Evolutionary conservation across 1,140 invertebrate species (phyloP), one percentile per base, ranked within the genome.

Genomic region (Caenorhabditis inopinata): DNA sequence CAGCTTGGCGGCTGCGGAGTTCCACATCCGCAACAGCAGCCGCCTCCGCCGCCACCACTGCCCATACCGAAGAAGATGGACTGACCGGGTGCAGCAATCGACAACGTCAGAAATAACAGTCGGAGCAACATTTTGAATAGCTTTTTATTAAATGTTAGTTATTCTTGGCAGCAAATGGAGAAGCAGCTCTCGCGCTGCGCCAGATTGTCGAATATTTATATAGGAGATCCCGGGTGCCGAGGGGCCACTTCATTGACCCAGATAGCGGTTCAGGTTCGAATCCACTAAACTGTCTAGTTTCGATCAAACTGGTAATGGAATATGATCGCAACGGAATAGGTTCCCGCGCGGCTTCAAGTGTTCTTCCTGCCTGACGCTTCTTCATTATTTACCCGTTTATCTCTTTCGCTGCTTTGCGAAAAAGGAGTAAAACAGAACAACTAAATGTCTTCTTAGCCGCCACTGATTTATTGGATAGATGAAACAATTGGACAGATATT

Each of bases 1-100:
- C 80, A 81, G 74, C 51, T 77, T 23, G 80, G 25, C 12, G 80
- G 53, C 32, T 81, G 80, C 2, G 80, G 80, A 45, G 75, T 76
- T 21, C 74, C 74, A 73, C 80, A 81, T 18, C 80, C 80, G 53
- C 80, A 77, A 46, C 80, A 81, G 35, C 80, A 81, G 5, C 79
- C 62, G 0, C 79, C 79, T 14, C 79, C 79, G 25, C 79, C 79
- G 5, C 51, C 49, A 35, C 73, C 38, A 42, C 38, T 14, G 23
- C 58, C 58, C 58, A 68, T 68, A 21, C 58, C 58, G 32, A 68
- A 68, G 58, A 68, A 68, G 16, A 68, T 68, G 4, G 58, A 29
- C 6, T 68, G 32, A n/a, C 32, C 35, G 1, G 38, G 58, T 68
- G 58, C 23, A 16, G 38, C 35, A 9, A 5, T 16, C 1, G 32